Evolutionary conservation across 2,113 vertebrate species (phyloP).

Genomic region (Trichechus manatus): DNA sequence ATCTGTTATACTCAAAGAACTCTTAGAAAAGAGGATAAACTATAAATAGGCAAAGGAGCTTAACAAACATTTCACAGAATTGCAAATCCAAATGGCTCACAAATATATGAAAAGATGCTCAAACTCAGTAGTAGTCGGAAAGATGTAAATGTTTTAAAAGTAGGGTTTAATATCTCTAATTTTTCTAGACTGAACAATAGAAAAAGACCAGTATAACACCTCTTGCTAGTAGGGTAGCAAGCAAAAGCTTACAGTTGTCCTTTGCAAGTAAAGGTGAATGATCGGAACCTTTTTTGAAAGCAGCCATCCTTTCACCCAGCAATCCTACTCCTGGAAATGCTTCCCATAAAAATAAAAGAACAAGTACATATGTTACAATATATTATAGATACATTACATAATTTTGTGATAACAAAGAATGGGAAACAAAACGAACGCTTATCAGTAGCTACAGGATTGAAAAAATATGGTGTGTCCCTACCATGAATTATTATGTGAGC

Average conservation of each 20-base stretch:
- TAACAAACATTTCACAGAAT: neutral
- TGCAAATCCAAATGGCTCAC: neutral
- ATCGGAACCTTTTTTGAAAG: neutral
- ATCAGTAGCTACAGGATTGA: neutral
- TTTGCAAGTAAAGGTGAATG: neutral
- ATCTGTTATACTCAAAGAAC: neutral
- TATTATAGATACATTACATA: neutral
- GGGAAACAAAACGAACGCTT: conserved; percentile 3
- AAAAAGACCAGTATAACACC: neutral
- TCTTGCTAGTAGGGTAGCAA: neutral
- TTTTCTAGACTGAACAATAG: neutral
- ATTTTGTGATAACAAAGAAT: conserved; percentile 2
- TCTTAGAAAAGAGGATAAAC: neutral
- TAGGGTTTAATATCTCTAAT: conserved; percentile 3
- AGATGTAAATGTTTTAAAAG: conserved; percentile 29
- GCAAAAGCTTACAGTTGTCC: neutral
- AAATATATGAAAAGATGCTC: neutral
- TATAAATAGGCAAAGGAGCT: neutral
- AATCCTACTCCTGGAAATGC: neutral
- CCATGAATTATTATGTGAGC: neutral
- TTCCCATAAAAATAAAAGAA: neutral
- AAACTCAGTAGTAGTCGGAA: neutral
- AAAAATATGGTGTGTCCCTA: neutral
- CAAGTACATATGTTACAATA: neutral
- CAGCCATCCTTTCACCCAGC: neutral